These are phyloP conservation scores for Eulemur rubriventer DNA, from an alignment of 2,797 vertebrate species.

Conservation along the genomic window DNA sequence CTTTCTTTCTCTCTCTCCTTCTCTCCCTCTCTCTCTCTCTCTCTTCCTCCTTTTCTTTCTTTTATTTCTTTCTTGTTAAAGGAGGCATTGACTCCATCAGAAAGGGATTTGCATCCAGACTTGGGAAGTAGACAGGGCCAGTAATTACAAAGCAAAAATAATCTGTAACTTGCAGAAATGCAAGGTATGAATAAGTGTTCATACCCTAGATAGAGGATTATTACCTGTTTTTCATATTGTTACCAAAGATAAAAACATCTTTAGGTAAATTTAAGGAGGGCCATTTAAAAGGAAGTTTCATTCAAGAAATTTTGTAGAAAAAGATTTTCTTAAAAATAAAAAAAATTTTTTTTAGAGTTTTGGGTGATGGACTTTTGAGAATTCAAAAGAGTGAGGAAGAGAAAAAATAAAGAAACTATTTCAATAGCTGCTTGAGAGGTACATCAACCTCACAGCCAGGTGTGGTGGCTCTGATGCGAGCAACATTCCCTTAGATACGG, in stretches of 20 bases:
- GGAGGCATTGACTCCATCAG: background rate
- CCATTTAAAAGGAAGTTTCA: background rate
- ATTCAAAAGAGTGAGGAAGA: background rate
- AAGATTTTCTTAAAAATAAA: background rate
- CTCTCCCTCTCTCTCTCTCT: background rate
- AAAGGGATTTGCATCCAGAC: background rate
- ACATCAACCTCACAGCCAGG: background rate
- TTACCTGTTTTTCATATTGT: background rate
- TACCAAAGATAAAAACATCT: background rate
- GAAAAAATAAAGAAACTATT: background rate
- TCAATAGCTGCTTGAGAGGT: background rate
- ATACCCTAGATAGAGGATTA: background rate
- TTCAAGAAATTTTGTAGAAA: background rate
- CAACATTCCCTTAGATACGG: fast-evolving
- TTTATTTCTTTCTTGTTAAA: no score
- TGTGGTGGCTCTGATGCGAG: no score
- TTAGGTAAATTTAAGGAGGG: background rate
- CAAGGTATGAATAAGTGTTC: background rate
- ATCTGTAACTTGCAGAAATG: background rate
- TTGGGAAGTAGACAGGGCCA: background rate
- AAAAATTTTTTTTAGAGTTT: background rate
- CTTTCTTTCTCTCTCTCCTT: background rate
- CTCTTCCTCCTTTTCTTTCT: background rate
- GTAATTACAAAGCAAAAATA: background rate
- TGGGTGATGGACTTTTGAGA: background rate